phyloP scores from a whole-genome alignment of 2,888 invertebrate species.

The Ypsolopha sequella region DNA sequence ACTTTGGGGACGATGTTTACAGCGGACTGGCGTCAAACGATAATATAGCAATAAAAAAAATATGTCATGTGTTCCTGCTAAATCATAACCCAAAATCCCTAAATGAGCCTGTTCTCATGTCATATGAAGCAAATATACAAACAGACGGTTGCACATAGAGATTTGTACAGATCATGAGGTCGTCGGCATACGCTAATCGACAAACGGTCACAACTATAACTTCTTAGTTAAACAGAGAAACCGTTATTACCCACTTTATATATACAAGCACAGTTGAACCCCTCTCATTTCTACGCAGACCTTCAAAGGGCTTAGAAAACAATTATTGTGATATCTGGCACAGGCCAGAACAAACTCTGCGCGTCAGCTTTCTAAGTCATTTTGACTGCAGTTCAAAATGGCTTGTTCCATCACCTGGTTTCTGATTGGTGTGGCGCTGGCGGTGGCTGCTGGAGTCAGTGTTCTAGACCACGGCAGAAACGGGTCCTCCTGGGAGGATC shows the following conservation, averaged over 20 bases:
- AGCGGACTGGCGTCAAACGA: no score
- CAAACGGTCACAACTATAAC: constrained; percentile 55
- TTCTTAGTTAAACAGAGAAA: constrained; percentile 40
- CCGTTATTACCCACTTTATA: constrained; percentile 60
- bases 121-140: no score
- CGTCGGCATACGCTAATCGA: constrained; percentile 34
- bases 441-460: constrained; percentile 29
- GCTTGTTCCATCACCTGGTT: constrained; percentile 22
- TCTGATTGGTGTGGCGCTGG: constrained; percentile 19
- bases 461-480: constrained; percentile 15
- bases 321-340: constrained; percentile 9
- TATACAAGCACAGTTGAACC: constrained; percentile 27
- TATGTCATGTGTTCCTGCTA: no score
- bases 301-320: not conserved
- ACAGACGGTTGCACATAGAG: no score
- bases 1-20: no score
- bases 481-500: constrained; percentile 10
- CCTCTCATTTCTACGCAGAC: constrained; percentile 32
- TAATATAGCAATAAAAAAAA: no score
- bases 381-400: constrained; percentile 23
- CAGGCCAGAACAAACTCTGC: not conserved
- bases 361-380: not conserved
- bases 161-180: constrained; percentile 8
- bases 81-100: no score
- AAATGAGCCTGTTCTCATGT: no score